Percentiles rank a stretch among this genome's conserved stretches.
phyloP scores from a whole-genome alignment of 2,797 vertebrate species.

The Eptatretus atami region DNA sequence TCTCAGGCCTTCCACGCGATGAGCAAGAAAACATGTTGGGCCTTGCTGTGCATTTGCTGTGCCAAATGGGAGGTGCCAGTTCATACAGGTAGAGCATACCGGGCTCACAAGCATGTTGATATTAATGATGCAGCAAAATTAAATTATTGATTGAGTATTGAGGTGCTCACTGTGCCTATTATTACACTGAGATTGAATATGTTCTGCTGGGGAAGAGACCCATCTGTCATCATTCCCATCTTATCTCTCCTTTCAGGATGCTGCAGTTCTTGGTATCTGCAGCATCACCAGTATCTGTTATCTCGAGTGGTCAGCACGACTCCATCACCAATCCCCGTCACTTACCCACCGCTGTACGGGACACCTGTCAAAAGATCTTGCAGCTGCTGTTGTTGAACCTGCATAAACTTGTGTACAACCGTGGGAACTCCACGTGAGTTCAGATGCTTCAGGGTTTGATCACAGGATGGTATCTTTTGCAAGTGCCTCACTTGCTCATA shows the following conservation, averaged over 20 bases:
- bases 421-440: conserved; percentile 11
- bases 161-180: no score
- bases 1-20: conserved; percentile 31
- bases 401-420: conserved; percentile 49
- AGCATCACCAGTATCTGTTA: conserved; percentile 52
- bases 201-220: no score
- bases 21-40: conserved; percentile 53
- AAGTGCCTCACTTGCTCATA: no score
- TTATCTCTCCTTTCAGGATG: conserved; percentile 12
- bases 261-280: conserved; percentile 51
- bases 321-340: conserved; percentile 14
- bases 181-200: no score
- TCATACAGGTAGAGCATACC: conserved; percentile 16
- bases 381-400: conserved; percentile 53
- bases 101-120: no score
- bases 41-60: conserved; percentile 46
- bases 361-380: conserved; percentile 54
- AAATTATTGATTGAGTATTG: no score
- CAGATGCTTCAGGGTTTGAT: no score
- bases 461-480: no score
- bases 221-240: no score
- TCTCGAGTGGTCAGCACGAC: conserved; percentile 33
- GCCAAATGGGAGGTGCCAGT: conserved; percentile 40
- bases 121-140: no score
- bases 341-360: conserved; percentile 31